Conservation (phyloP, 1,140 invertebrate genomes). For the Brachionus calyciflorus region DNA sequence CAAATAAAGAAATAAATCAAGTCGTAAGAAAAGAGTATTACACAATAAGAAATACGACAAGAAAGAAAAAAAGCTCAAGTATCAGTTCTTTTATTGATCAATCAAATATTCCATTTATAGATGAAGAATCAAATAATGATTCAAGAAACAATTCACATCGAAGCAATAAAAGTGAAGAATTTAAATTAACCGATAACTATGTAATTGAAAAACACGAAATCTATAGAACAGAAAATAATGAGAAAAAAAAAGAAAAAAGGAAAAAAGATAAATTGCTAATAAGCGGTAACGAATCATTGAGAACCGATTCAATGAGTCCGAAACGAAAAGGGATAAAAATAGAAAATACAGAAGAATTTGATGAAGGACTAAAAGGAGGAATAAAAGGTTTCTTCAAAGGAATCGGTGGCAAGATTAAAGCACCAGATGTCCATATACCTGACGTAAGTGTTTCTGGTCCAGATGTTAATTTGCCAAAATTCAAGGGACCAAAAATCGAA, state of each 20-base stretch:
- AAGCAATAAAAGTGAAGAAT: neutral
- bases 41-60: constrained; percentile 10
- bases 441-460: neutral
- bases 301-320: neutral
- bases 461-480: neutral
- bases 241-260: neutral
- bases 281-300: neutral
- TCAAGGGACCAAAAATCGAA: neutral
- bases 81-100: constrained; percentile 34
- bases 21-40: constrained; percentile 40
- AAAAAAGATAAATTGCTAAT: neutral
- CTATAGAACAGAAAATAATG: neutral
- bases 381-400: constrained; percentile 42
- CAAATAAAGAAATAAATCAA: neutral
- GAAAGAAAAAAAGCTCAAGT: constrained; percentile 20
- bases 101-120: constrained; percentile 37
- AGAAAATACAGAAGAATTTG: neutral
- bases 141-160: neutral
- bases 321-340: neutral
- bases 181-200: neutral
- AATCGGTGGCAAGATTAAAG: constrained; percentile 43
- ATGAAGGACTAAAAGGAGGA: neutral
- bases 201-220: constrained; percentile 31
- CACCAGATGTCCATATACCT: constrained; percentile 27
- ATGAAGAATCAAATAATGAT: neutral